phyloP scores from a whole-genome alignment of 2,888 invertebrate genomes.

The Bugula neritina region DNA sequence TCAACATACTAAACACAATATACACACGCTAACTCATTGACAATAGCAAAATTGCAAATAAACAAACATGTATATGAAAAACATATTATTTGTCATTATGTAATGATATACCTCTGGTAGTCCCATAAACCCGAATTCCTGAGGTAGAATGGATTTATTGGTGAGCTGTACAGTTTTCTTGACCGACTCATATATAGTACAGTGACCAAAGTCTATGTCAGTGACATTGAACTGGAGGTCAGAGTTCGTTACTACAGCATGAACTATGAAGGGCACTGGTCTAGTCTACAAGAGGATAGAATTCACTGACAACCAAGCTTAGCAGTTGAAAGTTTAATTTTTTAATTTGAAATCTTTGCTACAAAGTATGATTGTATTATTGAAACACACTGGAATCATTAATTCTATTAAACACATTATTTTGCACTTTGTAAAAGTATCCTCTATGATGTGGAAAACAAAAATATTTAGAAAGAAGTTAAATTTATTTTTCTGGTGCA shows the following conservation, averaged over 20 bases:
- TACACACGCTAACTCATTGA: background rate
- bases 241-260: constrained; percentile 51
- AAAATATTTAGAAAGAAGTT: no score
- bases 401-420: no score
- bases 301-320: no score
- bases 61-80: background rate
- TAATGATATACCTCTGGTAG: constrained; percentile 45
- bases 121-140: constrained; percentile 52
- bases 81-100: background rate
- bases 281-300: constrained; percentile 39
- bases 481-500: no score
- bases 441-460: no score
- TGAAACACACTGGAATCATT: no score
- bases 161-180: constrained; percentile 44
- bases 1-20: constrained; percentile 46
- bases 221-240: constrained; percentile 47
- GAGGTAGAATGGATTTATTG: constrained; percentile 51
- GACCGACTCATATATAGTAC: constrained; percentile 50
- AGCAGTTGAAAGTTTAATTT: no score
- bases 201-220: constrained; percentile 50
- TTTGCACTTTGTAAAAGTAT: no score
- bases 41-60: background rate
- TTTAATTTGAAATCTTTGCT: background rate
- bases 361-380: background rate
- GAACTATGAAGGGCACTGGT: constrained; percentile 50